Evolutionary conservation across 2,113 vertebrate genomes (phyloP).

Genomic region (Urocynchramus pylzowi): DNA sequence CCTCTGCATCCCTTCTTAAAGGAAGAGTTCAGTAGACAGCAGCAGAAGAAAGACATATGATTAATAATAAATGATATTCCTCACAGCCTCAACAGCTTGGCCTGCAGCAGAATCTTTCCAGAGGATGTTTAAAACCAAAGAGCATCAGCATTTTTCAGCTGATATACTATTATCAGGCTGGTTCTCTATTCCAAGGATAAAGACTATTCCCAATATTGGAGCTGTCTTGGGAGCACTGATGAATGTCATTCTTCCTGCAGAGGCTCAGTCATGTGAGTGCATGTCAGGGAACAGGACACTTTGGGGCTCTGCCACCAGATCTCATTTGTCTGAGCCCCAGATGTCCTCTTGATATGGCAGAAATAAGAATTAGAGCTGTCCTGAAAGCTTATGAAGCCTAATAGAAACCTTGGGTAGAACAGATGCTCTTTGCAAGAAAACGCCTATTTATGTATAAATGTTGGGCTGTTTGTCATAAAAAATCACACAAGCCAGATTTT

Average conservation of each 20-base stretch:
- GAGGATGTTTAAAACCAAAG: background rate
- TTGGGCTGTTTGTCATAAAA: conserved; percentile 15
- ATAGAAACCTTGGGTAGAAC: background rate
- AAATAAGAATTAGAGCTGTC: background rate
- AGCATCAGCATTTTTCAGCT: background rate
- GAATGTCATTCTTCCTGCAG: background rate
- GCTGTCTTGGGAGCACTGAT: background rate
- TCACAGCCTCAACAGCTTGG: background rate
- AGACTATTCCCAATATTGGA: background rate
- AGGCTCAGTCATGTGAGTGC: background rate
- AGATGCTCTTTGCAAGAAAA: conserved; percentile 1
- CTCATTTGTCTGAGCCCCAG: background rate
- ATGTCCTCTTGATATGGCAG: background rate
- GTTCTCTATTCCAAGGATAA: background rate
- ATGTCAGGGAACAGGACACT: background rate
- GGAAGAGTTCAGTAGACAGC: background rate
- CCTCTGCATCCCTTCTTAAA: background rate
- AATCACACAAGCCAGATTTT: background rate
- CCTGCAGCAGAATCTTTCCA: background rate
- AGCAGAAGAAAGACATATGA: background rate
- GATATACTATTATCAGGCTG: background rate
- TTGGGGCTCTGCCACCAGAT: background rate
- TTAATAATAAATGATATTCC: background rate
- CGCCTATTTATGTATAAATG: background rate
- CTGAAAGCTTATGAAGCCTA: background rate